Conservation (phyloP, 2,797 vertebrate species). For the Xenentodon cancila region DNA sequence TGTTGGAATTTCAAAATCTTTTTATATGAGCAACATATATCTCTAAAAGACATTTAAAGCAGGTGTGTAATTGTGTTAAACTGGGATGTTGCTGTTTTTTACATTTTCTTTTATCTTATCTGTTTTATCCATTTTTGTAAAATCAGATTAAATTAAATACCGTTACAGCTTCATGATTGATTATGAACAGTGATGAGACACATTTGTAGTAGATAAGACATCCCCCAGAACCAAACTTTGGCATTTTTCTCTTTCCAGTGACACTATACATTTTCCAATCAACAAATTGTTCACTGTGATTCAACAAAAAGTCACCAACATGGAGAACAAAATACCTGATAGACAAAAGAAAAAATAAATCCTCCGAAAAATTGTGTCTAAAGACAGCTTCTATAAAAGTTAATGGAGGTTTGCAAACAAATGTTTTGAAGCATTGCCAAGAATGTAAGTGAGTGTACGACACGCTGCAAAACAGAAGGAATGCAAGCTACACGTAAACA, state of each 20-base stretch:
- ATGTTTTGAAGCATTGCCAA: slow-evolving; percentile 1
- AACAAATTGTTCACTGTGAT: not conserved
- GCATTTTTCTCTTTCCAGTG: not conserved
- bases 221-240: too few relatives aligned
- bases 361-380: not conserved
- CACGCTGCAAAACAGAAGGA: slow-evolving; percentile 36
- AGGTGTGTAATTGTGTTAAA: not conserved
- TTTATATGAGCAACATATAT: not conserved
- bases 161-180: not conserved
- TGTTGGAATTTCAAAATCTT: slow-evolving; percentile 21
- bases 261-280: not conserved
- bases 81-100: not conserved
- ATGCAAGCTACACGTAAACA: slow-evolving; percentile 44
- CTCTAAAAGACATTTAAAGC: not conserved
- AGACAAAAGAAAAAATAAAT: not conserved
- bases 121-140: too few relatives aligned
- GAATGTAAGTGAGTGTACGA: slow-evolving; percentile 2
- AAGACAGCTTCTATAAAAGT: not conserved
- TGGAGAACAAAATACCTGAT: not conserved
- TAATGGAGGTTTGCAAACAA: not conserved
- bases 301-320: not conserved
- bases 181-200: too few relatives aligned
- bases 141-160: too few relatives aligned
- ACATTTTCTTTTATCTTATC: too few relatives aligned
- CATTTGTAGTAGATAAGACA: too few relatives aligned